Conservation (phyloP, 2,113 vertebrate species). For the Canis aureus region DNA sequence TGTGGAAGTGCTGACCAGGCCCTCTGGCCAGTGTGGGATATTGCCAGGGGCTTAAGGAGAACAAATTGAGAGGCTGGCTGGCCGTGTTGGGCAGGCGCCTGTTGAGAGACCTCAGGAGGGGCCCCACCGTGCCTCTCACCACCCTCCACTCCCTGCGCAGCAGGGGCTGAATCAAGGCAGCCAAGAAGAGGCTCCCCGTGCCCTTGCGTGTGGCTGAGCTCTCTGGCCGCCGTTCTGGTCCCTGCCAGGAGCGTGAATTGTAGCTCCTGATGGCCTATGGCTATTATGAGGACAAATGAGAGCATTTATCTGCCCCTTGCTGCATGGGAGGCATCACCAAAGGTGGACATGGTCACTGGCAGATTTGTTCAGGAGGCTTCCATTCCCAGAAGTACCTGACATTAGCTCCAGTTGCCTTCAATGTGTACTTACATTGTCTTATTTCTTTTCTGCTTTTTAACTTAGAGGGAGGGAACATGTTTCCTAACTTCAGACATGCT, state of each 20-base stretch:
- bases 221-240: neutral
- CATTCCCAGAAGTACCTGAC: neutral
- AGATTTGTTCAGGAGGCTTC: neutral
- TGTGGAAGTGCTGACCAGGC: neutral
- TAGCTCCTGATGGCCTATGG: neutral
- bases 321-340: neutral
- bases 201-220: neutral
- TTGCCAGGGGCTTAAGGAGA: neutral
- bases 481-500: neutral
- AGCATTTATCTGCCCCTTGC: neutral
- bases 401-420: neutral
- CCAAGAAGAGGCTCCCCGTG: neutral
- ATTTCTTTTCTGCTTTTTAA: neutral
- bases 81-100: accelerated
- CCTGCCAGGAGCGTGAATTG: neutral
- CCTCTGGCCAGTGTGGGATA: neutral
- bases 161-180: neutral
- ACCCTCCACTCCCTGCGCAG: too few relatives aligned
- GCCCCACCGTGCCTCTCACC: accelerated
- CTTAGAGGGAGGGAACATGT: neutral
- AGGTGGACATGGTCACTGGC: neutral
- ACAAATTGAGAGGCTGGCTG: accelerated
- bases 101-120: neutral
- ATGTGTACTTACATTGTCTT: neutral
- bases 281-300: neutral